These are phyloP conservation scores for Brachyptera risi DNA, from an alignment of 2,888 invertebrate species.

Conservation along the genomic window DNA sequence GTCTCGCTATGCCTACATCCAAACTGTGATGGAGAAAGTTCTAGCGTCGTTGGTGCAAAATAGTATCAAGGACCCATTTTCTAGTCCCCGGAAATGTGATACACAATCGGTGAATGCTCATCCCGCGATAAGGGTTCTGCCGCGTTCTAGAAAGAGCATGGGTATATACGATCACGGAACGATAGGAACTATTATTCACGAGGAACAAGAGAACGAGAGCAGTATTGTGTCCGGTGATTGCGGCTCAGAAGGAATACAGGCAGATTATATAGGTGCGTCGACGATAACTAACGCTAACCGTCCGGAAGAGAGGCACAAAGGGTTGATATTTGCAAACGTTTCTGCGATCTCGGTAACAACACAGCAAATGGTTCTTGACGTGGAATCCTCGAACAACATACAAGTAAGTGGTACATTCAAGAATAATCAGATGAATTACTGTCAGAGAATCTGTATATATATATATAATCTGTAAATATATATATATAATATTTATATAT, in stretches of 20 bases:
- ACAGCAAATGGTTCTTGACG: conserved; percentile 27
- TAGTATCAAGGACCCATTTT: no score
- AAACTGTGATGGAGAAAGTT: conserved; percentile 44
- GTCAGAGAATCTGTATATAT: no score
- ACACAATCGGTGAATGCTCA: neutral
- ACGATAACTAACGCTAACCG: no score
- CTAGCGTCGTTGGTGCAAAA: neutral
- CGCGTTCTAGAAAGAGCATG: neutral
- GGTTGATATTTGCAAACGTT: neutral
- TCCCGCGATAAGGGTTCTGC: neutral
- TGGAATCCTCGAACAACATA: neutral
- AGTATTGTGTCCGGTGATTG: neutral
- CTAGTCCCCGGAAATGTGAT: neutral
- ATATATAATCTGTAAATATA: no score
- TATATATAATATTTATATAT: no score
- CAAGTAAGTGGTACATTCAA: no score
- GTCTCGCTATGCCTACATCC: conserved; percentile 44
- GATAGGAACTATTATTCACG: neutral
- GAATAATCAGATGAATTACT: no score
- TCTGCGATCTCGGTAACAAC: conserved; percentile 19
- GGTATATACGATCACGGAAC: no score
- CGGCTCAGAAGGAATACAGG: neutral
- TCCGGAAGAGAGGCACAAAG: neutral
- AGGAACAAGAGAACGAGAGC: conserved; percentile 2
- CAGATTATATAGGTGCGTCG: neutral